Conservation (phyloP, 2,113 vertebrate genomes). For the Neolamprologus brichardi region DNA sequence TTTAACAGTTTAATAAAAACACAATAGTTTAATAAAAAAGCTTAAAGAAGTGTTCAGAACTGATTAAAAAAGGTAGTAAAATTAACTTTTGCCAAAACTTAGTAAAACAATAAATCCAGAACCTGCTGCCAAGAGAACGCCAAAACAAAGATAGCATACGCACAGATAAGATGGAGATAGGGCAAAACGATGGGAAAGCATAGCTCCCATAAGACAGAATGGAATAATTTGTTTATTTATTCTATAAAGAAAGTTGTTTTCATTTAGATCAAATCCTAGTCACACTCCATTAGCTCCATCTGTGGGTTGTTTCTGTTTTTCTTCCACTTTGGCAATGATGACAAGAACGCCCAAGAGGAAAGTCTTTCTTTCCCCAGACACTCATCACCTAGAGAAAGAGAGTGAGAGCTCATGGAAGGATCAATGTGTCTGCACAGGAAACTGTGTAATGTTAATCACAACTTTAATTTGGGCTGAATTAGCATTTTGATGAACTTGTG, state of each 20-base stretch:
- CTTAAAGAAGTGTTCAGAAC: background rate
- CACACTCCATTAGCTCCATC: background rate
- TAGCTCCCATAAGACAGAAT: background rate
- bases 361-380: constrained; percentile 27
- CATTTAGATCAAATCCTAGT: background rate
- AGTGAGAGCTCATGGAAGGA: constrained; percentile 75
- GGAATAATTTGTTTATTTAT: background rate
- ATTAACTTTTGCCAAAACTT: background rate
- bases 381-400: constrained; percentile 42
- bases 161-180: background rate
- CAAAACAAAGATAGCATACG: background rate
- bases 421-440: constrained; percentile 92
- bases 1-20: background rate
- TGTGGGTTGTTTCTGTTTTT: constrained; percentile 19
- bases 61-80: background rate
- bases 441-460: constrained; percentile 99
- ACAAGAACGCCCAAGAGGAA: constrained; percentile 29
- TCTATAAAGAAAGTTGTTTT: background rate
- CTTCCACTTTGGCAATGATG: constrained; percentile 24
- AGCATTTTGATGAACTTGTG: constrained; percentile 99
- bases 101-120: background rate
- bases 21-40: background rate
- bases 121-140: background rate
- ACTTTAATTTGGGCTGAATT: constrained; percentile 98
- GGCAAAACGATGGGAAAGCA: background rate